Percentiles rank a stretch among this genome's conserved stretches.
phyloP scores from a whole-genome alignment of 2,888 invertebrate species.

The Chrysotoxum bicinctum region DNA sequence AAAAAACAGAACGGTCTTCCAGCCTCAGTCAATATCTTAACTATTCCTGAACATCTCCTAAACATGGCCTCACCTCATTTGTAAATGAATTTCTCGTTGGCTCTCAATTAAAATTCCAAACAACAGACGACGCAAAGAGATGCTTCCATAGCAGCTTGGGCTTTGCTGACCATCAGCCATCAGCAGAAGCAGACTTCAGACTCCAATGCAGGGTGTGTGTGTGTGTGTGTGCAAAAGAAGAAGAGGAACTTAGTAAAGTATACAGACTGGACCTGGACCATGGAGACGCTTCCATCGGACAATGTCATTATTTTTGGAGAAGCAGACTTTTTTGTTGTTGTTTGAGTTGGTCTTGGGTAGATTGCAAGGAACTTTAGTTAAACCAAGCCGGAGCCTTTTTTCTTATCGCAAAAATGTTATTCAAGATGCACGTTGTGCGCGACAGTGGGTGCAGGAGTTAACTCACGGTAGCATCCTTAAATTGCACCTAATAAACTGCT shows the following conservation, averaged over 20 bases:
- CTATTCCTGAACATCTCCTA: slow-evolving; percentile 73
- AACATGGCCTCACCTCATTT: slow-evolving; percentile 74
- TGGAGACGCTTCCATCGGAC: slow-evolving; percentile 39
- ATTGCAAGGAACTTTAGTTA: slow-evolving; percentile 2
- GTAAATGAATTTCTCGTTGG: slow-evolving; percentile 75
- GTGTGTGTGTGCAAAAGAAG: slow-evolving; percentile 11
- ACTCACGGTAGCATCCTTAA: slow-evolving; percentile 73
- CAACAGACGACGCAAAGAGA: slow-evolving; percentile 49
- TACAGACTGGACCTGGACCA: slow-evolving; percentile 21
- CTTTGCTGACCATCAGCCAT: not conserved
- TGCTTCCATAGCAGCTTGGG: slow-evolving; percentile 24
- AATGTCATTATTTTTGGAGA: slow-evolving; percentile 70
- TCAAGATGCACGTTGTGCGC: slow-evolving; percentile 48
- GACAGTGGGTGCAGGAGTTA: slow-evolving; percentile 64
- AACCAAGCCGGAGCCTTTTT: slow-evolving; percentile 42
- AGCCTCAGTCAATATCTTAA: slow-evolving; percentile 65
- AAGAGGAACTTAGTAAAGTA: not conserved
- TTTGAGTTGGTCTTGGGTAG: not conserved
- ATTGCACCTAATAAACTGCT: slow-evolving; percentile 74
- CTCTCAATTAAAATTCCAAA: slow-evolving; percentile 75
- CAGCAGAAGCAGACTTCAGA: not conserved
- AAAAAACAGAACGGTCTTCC: slow-evolving; percentile 39
- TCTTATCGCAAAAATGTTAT: slow-evolving; percentile 58
- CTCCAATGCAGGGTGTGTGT: slow-evolving; percentile 7
- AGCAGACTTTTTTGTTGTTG: slow-evolving; percentile 9